These are phyloP conservation scores for Hippasteria phrygiana DNA, from an alignment of 53 echinoderm and acorn worm species.

Conservation along the genomic window DNA sequence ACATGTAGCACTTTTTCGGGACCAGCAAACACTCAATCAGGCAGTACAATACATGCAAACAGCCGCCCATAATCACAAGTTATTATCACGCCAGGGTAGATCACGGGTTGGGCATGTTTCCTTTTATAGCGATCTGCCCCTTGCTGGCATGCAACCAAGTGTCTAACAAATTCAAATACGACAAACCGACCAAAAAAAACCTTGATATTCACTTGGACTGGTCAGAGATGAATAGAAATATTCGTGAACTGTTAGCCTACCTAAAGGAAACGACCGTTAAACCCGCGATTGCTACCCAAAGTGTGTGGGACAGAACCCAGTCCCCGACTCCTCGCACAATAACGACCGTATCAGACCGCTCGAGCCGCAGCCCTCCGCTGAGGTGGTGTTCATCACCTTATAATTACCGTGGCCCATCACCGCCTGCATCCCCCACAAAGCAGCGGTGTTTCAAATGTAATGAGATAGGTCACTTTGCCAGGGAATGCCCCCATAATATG, in stretches of 20 bases:
- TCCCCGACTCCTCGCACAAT: not conserved
- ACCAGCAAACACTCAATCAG: constrained; percentile 29
- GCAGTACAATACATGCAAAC: constrained; percentile 27
- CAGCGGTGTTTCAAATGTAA: constrained; percentile 38
- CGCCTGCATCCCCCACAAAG: constrained; percentile 21
- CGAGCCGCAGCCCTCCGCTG: not conserved
- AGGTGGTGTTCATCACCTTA: not conserved
- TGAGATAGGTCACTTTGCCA: constrained; percentile 22
- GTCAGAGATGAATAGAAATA: constrained; percentile 37
- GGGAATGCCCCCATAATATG: constrained; percentile 19
- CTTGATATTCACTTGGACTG: constrained; percentile 14
- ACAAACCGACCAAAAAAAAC: not conserved
- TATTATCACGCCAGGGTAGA: constrained; percentile 29
- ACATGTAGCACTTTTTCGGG: constrained; percentile 17
- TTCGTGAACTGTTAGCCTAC: constrained; percentile 11
- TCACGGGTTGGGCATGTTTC: constrained; percentile 21
- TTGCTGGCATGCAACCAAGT: not conserved
- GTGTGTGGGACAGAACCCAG: not conserved
- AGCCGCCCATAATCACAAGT: constrained; percentile 12
- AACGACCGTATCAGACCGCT: not conserved
- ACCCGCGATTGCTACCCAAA: not conserved
- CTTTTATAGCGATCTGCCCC: not conserved
- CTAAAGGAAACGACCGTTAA: constrained; percentile 24
- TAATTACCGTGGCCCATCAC: constrained; percentile 7
- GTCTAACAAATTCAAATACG: not conserved